A percentile compares a stretch with the other conserved stretches of the same genome.
These are phyloP conservation scores for Xestobium rufovillosum DNA, from an alignment of 2,888 invertebrate species.

Conservation along the genomic window DNA sequence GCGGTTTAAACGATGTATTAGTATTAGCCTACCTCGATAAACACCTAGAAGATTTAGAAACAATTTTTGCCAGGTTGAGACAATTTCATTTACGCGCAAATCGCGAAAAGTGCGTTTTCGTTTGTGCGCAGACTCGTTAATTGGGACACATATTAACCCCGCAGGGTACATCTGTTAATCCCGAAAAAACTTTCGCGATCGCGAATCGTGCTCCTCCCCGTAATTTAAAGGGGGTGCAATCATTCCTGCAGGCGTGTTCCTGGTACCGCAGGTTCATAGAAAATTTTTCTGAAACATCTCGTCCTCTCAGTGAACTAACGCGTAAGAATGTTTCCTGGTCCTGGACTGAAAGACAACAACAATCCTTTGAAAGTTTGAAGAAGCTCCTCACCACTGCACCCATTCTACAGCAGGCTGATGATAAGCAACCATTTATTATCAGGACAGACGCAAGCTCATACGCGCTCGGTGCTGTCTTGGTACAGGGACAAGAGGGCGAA, in stretches of 20 bases:
- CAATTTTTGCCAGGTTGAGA: background rate
- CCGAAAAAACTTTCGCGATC: background rate
- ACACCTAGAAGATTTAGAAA: background rate
- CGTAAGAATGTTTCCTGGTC: slow-evolving; percentile 9
- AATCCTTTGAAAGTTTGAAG: slow-evolving; percentile 3
- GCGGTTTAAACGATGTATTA: background rate
- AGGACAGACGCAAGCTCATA: slow-evolving; percentile 6
- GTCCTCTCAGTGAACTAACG: background rate
- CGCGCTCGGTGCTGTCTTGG: too few relatives aligned
- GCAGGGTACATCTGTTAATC: background rate
- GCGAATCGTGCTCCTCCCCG: background rate
- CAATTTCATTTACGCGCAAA: background rate
- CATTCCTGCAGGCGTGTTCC: slow-evolving; percentile 1
- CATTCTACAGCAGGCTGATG: slow-evolving; percentile 5
- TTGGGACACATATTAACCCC: background rate
- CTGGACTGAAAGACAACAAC: slow-evolving; percentile 2
- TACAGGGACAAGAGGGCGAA: too few relatives aligned
- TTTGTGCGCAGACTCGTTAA: background rate
- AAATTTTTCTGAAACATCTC: background rate
- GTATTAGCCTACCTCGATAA: background rate
- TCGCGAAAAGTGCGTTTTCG: slow-evolving; percentile 2
- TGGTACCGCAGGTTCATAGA: background rate
- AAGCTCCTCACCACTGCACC: background rate
- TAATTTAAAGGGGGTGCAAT: background rate
- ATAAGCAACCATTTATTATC: background rate